phyloP scores from a whole-genome alignment of 2,797 vertebrate species.

The Myotis myotis region DNA sequence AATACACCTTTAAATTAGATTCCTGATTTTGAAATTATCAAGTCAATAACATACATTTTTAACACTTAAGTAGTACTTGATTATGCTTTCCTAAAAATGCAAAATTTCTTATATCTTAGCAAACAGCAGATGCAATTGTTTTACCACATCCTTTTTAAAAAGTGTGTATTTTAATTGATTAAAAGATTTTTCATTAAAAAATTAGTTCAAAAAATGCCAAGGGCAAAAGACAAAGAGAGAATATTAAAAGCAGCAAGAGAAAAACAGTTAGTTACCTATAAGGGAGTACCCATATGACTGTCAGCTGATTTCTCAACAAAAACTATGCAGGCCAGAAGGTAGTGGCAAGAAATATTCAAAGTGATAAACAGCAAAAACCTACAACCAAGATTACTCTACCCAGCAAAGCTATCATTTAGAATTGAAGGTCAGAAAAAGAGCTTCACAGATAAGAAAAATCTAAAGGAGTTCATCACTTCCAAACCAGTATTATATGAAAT shows the following conservation, averaged over 20 bases:
- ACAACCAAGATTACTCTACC: too few relatives aligned
- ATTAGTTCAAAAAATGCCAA: background rate
- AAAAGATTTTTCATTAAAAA: background rate
- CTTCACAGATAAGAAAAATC: too few relatives aligned
- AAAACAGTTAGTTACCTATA: background rate
- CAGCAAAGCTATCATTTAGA: too few relatives aligned
- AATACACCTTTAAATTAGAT: background rate
- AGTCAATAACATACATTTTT: background rate
- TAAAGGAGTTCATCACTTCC: too few relatives aligned
- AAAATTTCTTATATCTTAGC: background rate
- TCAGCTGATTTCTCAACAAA: too few relatives aligned
- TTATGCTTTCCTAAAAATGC: background rate
- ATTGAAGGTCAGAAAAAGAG: too few relatives aligned
- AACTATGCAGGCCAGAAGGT: too few relatives aligned
- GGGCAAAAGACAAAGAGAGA: background rate
- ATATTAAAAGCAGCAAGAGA: background rate
- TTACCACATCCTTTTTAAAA: background rate
- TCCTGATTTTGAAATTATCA: background rate
- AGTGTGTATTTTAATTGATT: background rate
- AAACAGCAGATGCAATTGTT: background rate
- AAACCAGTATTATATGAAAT: too few relatives aligned
- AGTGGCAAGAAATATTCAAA: too few relatives aligned
- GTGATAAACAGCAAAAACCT: too few relatives aligned
- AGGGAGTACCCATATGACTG: too few relatives aligned
- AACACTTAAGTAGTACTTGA: background rate